These are phyloP conservation scores for Beaufortia kweichowensis DNA, from an alignment of 2,113 vertebrate species.

Conservation along the genomic window DNA sequence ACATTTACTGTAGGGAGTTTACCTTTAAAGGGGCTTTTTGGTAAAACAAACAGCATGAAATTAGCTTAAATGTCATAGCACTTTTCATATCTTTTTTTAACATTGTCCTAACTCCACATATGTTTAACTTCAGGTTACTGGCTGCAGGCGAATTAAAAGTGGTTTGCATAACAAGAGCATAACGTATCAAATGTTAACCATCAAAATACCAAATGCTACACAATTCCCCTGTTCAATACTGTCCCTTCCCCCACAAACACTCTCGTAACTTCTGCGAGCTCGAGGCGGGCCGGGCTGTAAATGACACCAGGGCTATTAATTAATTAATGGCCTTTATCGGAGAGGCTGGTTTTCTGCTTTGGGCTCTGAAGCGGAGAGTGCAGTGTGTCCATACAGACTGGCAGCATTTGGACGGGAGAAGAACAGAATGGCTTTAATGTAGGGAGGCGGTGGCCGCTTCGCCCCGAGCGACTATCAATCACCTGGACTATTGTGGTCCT, in stretches of 20 bases:
- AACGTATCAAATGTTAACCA: neutral
- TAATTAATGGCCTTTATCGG: constrained; percentile 75
- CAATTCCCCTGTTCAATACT: neutral
- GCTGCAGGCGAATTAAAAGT: too few species aligned
- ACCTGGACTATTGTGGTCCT: constrained; percentile 68
- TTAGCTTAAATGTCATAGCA: neutral
- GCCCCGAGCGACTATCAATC: constrained; percentile 64
- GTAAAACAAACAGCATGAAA: neutral
- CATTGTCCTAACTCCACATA: neutral
- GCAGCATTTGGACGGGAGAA: constrained; percentile 19
- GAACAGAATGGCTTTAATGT: constrained; percentile 47
- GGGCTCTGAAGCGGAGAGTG: constrained; percentile 30
- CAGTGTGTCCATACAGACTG: neutral
- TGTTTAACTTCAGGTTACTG: too few species aligned
- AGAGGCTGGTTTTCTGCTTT: too few species aligned
- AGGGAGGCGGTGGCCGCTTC: constrained; percentile 49
- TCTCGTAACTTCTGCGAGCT: constrained; percentile 56
- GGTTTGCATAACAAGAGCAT: neutral
- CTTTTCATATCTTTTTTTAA: neutral
- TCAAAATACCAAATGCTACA: constrained; percentile 4
- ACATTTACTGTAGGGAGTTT: neutral
- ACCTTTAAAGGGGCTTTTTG: neutral
- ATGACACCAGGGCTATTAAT: constrained; percentile 75
- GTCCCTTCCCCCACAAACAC: constrained; percentile 55
- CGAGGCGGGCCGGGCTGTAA: constrained; percentile 69